Percentiles rank a stretch among this genome's conserved stretches.
These are phyloP conservation scores for Drosophila borealis DNA, from an alignment of 2,888 invertebrate species.

Conservation along the genomic window DNA sequence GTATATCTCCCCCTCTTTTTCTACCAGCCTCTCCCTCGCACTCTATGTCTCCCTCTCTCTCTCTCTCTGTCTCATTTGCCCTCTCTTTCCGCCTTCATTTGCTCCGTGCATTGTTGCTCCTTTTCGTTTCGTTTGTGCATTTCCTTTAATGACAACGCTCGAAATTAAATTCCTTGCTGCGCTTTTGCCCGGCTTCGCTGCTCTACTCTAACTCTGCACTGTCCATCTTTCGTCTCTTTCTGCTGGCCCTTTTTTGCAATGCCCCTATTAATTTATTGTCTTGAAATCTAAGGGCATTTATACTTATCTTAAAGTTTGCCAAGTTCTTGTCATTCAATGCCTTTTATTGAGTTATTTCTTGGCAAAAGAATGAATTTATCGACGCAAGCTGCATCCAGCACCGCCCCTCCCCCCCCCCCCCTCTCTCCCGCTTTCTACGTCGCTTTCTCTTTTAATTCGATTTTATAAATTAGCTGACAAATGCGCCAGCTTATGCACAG, in stretches of 20 bases:
- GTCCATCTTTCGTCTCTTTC: background rate
- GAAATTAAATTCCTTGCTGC: conserved; percentile 67
- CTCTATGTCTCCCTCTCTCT: background rate
- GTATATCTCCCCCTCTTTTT: background rate
- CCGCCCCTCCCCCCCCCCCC: conserved; percentile 3
- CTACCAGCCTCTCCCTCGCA: too few species aligned
- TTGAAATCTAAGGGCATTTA: conserved; percentile 59
- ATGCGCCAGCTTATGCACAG: conserved; percentile 43
- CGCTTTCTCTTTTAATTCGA: conserved; percentile 3
- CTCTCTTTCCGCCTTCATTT: conserved; percentile 5
- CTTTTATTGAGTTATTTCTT: conserved; percentile 72
- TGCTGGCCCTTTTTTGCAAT: background rate
- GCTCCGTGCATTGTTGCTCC: conserved; percentile 1
- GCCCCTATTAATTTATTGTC: conserved; percentile 70
- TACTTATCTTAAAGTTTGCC: conserved; percentile 72
- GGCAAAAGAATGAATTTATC: conserved; percentile 59
- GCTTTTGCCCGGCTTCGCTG: conserved; percentile 26
- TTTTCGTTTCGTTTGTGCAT: conserved; percentile 30
- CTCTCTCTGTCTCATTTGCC: background rate
- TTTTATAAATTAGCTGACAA: conserved; percentile 65
- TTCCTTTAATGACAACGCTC: conserved; percentile 58
- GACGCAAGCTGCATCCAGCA: conserved; percentile 33
- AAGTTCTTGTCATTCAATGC: conserved; percentile 74
- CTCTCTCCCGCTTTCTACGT: conserved; percentile 1
- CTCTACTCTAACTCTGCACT: background rate